Conservation (phyloP, 2,113 vertebrate genomes). For the Galbula dea region DNA sequence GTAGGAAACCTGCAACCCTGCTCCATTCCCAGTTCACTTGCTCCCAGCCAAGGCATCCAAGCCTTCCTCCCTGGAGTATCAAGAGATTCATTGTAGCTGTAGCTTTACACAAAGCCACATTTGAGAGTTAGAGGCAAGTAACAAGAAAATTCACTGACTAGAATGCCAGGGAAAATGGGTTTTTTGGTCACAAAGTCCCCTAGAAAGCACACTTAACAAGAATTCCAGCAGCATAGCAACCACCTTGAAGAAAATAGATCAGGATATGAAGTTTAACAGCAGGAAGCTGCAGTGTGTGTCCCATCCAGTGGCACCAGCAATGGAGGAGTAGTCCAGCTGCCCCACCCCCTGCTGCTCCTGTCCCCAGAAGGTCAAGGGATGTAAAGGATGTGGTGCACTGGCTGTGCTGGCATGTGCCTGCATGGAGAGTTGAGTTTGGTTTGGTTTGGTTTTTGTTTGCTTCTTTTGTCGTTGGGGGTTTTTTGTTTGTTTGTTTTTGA, state of each 20-base stretch:
- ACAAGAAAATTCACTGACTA: neutral
- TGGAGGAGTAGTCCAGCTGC: neutral
- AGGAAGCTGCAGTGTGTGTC: fast-evolving
- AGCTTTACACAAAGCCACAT: neutral
- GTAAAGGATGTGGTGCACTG: fast-evolving
- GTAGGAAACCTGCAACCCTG: neutral
- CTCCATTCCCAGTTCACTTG: neutral
- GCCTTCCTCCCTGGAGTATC: neutral
- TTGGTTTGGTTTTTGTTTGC: neutral
- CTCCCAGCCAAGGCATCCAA: neutral
- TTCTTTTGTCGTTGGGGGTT: too few species aligned
- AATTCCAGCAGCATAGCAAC: neutral
- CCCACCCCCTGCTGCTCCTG: neutral
- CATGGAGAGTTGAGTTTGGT: neutral
- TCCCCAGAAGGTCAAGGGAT: neutral
- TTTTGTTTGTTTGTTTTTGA: too few species aligned
- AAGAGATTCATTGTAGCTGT: neutral
- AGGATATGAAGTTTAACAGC: neutral
- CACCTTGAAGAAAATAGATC: neutral
- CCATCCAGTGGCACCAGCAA: neutral
- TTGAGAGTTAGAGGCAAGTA: neutral
- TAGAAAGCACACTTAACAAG: neutral
- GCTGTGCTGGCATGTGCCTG: fast-evolving
- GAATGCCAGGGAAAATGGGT: neutral
- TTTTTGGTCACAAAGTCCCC: neutral